A percentile compares a stretch with the other conserved stretches of the same genome.
phyloP scores from a whole-genome alignment of 1,140 invertebrate genomes.

The Platorchestia sp. region DNA sequence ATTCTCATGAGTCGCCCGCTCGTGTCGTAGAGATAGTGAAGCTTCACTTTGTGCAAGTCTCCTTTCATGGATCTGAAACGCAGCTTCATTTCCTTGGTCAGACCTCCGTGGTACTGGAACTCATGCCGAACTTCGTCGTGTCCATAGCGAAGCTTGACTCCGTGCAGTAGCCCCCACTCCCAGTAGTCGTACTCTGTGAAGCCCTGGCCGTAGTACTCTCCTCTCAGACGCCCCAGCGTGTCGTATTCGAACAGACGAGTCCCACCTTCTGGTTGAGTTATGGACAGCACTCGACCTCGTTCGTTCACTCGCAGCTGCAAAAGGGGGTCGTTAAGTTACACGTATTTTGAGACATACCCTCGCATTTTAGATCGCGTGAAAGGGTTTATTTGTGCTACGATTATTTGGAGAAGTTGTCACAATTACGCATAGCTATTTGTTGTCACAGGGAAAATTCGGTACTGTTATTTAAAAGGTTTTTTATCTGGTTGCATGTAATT shows the following conservation, averaged over 20 bases:
- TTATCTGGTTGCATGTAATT: too few species aligned
- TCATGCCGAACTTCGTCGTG: slow-evolving; percentile 82
- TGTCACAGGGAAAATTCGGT: too few species aligned
- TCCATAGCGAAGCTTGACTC: slow-evolving; percentile 89
- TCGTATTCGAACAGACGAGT: slow-evolving; percentile 92
- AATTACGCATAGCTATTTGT: too few species aligned
- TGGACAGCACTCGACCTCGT: slow-evolving; percentile 61
- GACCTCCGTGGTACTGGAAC: slow-evolving; percentile 90
- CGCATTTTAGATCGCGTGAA: too few species aligned
- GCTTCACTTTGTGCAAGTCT: slow-evolving; percentile 86
- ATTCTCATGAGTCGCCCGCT: slow-evolving; percentile 86
- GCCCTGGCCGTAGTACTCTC: slow-evolving; percentile 94
- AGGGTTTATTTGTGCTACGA: too few species aligned
- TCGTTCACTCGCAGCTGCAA: slow-evolving; percentile 65
- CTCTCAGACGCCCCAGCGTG: slow-evolving; percentile 87
- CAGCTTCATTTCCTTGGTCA: slow-evolving; percentile 88
- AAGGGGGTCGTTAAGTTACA: too few species aligned
- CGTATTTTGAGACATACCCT: too few species aligned
- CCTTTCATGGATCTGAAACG: slow-evolving; percentile 85
- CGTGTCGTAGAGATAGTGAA: slow-evolving; percentile 92
- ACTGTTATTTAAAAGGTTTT: too few species aligned
- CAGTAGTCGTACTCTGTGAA: slow-evolving; percentile 91
- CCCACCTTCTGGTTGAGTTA: slow-evolving; percentile 63
- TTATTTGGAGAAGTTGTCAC: too few species aligned
- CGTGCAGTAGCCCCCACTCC: slow-evolving; percentile 82